phyloP scores from a whole-genome alignment of 2,113 vertebrate genomes.

The Pterocles orientalis region DNA sequence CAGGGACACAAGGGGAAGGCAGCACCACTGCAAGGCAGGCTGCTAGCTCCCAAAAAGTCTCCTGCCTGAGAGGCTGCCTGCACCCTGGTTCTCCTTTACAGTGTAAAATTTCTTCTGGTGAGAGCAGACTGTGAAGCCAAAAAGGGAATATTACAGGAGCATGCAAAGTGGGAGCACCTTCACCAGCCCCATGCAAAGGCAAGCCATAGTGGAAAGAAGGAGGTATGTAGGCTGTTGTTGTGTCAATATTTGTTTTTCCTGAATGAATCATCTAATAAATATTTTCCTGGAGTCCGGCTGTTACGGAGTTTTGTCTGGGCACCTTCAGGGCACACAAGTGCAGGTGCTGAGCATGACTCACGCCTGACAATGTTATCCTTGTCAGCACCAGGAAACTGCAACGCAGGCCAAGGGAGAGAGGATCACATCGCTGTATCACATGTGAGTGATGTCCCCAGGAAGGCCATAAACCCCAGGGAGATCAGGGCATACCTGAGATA shows the following conservation, averaged over 20 bases:
- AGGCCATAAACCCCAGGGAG: not conserved
- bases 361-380: rapidly evolving
- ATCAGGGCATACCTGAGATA: not conserved
- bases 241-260: not conserved
- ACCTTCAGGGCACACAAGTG: not conserved
- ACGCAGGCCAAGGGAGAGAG: not conserved
- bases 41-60: not conserved
- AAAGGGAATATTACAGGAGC: not conserved
- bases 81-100: not conserved
- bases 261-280: not conserved
- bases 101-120: not conserved
- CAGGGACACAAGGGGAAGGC: not conserved
- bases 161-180: not conserved
- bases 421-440: rapidly evolving
- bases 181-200: not conserved
- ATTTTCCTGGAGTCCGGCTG: not conserved
- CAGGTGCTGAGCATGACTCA: not conserved
- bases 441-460: not conserved
- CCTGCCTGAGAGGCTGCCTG: not conserved
- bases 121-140: not conserved
- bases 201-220: not conserved
- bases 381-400: not conserved
- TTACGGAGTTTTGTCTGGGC: not conserved
- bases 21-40: not conserved
- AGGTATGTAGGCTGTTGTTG: not conserved